Base-by-base conservation (phyloP, 1,140 invertebrate species). In the Pseudobourletiella spinata region DNA sequence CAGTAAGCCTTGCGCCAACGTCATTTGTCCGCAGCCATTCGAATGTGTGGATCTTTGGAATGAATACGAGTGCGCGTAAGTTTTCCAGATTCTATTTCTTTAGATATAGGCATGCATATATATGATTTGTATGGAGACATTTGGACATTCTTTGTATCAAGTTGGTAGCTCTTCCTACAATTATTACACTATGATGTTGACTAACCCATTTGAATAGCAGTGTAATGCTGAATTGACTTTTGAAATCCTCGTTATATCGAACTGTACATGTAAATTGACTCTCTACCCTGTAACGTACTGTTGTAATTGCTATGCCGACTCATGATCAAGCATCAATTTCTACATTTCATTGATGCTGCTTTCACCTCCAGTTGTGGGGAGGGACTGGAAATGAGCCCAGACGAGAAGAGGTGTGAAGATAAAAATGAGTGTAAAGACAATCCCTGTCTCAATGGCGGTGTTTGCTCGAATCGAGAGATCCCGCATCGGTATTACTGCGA, bases 1-100 rank as follows among this genome's bases (percentile, higher is more conserved):
- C 0, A 93, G 95, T 71, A 91, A 93, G 72, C 91, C 93, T 22
- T 97, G 94, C 74, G 84, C 87, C 48, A 91, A 90, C 74, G 88
- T 93, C 35, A 87, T 88, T 65, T 96, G 94, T 73, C 86, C 86
- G 0, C 86, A 88, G 70, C 89, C 91, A n/a, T 93, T 95, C 74
- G 88, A 92, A 67, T 98, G 95, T 77, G 87, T 93, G 29, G 93
- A 97, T 77, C 82, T 96, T 0, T 98, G 94, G 94, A 92, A 90
- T 76, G 86, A 91, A 76, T 91, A 92, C 71, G 93, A 96, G 72
- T 98, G 94, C 91, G 93, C 90, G 93, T 97, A 79, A 86, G 89
- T 85, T 72, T 73, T 62, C 14, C 52, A 46, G 26, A 46, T 28
- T 11, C 44, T 51, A 3, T 28, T 55, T 6, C 50, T 15, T 26